Conservation (phyloP, 2,113 vertebrate genomes). For the Ploceus nigricollis region DNA sequence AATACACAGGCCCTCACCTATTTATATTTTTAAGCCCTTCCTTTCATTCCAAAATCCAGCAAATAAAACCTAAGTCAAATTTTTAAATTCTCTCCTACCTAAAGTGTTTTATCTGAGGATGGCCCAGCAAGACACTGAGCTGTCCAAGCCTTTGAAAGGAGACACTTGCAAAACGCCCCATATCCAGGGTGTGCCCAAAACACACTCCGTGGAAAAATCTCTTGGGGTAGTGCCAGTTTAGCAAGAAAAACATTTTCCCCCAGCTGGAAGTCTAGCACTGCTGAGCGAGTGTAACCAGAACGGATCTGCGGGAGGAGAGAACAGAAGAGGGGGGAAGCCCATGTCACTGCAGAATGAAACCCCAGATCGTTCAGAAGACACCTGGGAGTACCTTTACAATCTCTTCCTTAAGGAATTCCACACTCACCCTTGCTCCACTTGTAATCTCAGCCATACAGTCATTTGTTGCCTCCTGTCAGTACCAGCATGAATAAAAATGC, state of each 20-base stretch:
- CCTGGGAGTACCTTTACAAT: background rate
- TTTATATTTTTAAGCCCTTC: background rate
- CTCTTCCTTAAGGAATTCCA: background rate
- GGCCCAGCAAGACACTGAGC: background rate
- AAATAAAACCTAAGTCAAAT: background rate
- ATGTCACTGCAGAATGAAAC: background rate
- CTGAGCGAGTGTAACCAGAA: background rate
- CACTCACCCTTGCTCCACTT: fast-evolving
- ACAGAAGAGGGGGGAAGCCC: background rate
- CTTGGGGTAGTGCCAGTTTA: constrained; percentile 28
- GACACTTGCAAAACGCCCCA: constrained; percentile 30
- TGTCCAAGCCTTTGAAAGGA: background rate
- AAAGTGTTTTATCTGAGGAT: fast-evolving
- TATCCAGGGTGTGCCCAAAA: constrained; percentile 50
- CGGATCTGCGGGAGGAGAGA: background rate
- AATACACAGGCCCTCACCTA: background rate
- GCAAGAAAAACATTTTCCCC: constrained; percentile 46
- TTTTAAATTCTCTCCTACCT: background rate
- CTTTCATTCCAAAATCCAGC: background rate
- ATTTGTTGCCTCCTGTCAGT: background rate
- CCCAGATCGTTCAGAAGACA: background rate
- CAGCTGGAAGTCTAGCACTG: constrained; percentile 29
- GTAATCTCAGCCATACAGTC: background rate
- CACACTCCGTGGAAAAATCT: constrained; percentile 37
- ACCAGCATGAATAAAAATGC: background rate